These are phyloP conservation scores for Amblyjoppa fuscipennis DNA, from an alignment of 2,888 invertebrate genomes.

Conservation along the genomic window DNA sequence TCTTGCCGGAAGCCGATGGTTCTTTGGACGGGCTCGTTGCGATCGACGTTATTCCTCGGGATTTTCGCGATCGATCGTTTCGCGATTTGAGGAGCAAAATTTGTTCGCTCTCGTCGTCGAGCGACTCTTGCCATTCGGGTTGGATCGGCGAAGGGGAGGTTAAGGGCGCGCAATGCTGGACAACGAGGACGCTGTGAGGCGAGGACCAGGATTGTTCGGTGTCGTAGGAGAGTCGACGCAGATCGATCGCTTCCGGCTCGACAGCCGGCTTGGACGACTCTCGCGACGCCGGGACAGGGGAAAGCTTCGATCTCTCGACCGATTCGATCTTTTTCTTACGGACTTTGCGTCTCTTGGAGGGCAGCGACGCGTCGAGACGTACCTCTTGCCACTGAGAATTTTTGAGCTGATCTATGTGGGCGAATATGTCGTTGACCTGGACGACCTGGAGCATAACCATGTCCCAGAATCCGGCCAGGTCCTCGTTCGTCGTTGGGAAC, in stretches of 20 bases:
- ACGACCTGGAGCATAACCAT: constrained; percentile 97
- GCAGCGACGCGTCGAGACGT: constrained; percentile 70
- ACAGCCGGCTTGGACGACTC: neutral
- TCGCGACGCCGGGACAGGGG: neutral
- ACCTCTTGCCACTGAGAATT: constrained; percentile 90
- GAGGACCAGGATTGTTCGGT: constrained; percentile 4
- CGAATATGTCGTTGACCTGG: constrained; percentile 93
- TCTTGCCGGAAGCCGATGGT: neutral
- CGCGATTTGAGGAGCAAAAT: neutral
- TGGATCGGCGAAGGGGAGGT: neutral
- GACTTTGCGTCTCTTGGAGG: constrained; percentile 24
- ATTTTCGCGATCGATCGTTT: constrained; percentile 25
- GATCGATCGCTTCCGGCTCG: neutral
- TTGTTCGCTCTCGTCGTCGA: constrained; percentile 16
- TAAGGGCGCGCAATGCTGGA: constrained; percentile 29
- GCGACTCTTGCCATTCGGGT: neutral
- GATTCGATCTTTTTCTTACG: constrained; percentile 46
- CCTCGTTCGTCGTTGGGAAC: constrained; percentile 95
- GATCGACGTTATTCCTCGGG: constrained; percentile 19
- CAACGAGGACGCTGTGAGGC: constrained; percentile 26
- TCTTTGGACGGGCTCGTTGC: constrained; percentile 12
- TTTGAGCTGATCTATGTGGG: constrained; percentile 89
- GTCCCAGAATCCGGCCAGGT: constrained; percentile 99
- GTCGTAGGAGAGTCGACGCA: neutral
- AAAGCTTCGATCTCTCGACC: neutral